Conservation (phyloP, 2,113 vertebrate genomes). For the Galemys pyrenaicus region DNA sequence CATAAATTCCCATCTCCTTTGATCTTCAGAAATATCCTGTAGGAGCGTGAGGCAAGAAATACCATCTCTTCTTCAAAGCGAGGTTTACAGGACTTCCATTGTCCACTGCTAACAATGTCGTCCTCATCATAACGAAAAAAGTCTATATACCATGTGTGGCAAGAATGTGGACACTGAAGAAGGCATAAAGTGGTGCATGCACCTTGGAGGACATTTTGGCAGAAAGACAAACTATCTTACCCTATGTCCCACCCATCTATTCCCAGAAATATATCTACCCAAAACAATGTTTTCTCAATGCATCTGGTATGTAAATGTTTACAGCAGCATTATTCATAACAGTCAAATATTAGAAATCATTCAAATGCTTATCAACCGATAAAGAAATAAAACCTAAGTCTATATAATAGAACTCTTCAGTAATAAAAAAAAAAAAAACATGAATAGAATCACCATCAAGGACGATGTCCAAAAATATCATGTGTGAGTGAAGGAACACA, state of each 20-base stretch:
- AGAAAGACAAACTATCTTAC: not conserved
- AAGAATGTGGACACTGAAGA: not conserved
- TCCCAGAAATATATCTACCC: not conserved
- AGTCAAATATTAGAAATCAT: slow-evolving; percentile 1
- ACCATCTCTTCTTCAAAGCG: not conserved
- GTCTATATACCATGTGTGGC: not conserved
- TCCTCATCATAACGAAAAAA: not conserved
- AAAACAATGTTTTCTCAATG: not conserved
- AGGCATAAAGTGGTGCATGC: not conserved
- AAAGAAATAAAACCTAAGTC: not conserved
- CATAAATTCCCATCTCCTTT: slow-evolving; percentile 17
- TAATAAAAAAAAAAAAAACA: not conserved
- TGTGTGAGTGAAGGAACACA: not conserved
- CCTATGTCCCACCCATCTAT: not conserved
- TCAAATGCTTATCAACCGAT: not conserved
- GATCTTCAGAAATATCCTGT: not conserved
- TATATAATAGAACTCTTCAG: not conserved
- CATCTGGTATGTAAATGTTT: not conserved
- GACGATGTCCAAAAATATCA: not conserved
- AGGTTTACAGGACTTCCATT: not conserved
- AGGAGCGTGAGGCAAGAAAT: not conserved
- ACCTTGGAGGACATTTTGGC: not conserved
- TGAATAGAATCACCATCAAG: not conserved
- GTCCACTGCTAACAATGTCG: not conserved
- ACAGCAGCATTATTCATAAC: not conserved